These are phyloP conservation scores for Tryphoninae sp. DNA, from an alignment of 2,888 invertebrate species.

Conservation along the genomic window DNA sequence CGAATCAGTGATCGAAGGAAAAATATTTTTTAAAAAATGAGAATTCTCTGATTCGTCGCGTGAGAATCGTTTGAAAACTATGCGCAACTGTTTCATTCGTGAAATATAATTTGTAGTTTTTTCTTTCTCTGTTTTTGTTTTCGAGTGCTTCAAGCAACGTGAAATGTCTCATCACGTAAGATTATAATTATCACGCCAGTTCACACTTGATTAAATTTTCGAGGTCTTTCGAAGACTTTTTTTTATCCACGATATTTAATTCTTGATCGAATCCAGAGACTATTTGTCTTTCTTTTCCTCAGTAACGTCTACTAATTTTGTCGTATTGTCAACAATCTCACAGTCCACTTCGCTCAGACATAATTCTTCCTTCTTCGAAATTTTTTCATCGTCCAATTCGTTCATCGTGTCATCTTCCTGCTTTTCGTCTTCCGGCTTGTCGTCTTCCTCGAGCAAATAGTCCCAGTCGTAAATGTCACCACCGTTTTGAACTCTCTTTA, in stretches of 20 bases:
- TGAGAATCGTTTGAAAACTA: no score
- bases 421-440: slow-evolving; percentile 81
- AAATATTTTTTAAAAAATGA: no score
- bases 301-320: slow-evolving; percentile 22
- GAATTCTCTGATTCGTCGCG: no score
- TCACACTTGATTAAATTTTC: slow-evolving; percentile 29
- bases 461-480: slow-evolving; percentile 77
- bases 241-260: background rate
- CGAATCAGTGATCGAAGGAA: no score
- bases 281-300: slow-evolving; percentile 68
- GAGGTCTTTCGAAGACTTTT: slow-evolving; percentile 27
- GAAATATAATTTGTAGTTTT: no score
- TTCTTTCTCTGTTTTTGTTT: background rate
- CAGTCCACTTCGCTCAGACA: slow-evolving; percentile 29
- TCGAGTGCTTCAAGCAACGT: no score
- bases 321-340: slow-evolving; percentile 18
- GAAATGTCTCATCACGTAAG: background rate
- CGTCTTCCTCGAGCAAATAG: slow-evolving; percentile 76
- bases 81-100: no score
- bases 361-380: slow-evolving; percentile 43
- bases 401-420: slow-evolving; percentile 80
- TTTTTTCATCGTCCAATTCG: slow-evolving; percentile 31
- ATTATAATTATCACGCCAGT: slow-evolving; percentile 40
- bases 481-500: slow-evolving; percentile 75
- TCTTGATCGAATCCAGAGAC: slow-evolving; percentile 12